These are phyloP conservation scores for Helostoma temminkii DNA, from an alignment of 2,797 vertebrate genomes.

Conservation along the genomic window DNA sequence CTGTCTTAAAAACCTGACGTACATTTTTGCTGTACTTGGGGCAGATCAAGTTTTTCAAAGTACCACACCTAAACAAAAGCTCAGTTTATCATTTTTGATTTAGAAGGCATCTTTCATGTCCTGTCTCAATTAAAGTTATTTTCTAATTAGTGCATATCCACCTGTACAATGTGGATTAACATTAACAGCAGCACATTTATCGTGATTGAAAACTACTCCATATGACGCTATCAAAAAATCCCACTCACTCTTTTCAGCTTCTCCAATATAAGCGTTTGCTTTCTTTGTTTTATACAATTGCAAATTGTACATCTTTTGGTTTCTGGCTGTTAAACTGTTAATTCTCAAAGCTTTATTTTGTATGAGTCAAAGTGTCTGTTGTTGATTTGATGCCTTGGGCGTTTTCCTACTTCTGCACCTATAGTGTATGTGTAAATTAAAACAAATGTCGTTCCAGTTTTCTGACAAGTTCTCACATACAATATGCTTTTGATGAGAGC, in stretches of 20 bases:
- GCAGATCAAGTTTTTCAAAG: not conserved
- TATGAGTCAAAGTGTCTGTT: constrained; percentile 3
- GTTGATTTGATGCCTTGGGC: constrained; percentile 14
- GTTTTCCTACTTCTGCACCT: constrained; percentile 6
- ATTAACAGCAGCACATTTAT: not conserved
- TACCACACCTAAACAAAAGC: constrained; percentile 3
- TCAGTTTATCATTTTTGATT: not conserved
- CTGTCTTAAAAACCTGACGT: not conserved
- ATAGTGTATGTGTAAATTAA: constrained; percentile 25
- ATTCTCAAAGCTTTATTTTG: constrained; percentile 1
- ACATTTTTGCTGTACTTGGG: not conserved
- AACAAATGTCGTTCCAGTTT: constrained; percentile 19
- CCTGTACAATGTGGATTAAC: not conserved
- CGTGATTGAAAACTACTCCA: not conserved
- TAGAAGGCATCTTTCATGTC: not conserved
- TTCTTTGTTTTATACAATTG: not conserved
- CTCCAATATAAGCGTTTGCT: not conserved
- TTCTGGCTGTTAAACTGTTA: not conserved
- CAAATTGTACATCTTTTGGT: constrained; percentile 4
- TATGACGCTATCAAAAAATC: not conserved
- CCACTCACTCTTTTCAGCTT: not conserved
- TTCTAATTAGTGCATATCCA: not conserved
- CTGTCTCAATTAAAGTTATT: not conserved
- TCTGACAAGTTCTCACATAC: constrained; percentile 24
- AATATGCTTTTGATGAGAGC: constrained; percentile 4